Evolutionary conservation across 2,888 invertebrate genomes (phyloP).

Genomic region (Sesamia inferens): DNA sequence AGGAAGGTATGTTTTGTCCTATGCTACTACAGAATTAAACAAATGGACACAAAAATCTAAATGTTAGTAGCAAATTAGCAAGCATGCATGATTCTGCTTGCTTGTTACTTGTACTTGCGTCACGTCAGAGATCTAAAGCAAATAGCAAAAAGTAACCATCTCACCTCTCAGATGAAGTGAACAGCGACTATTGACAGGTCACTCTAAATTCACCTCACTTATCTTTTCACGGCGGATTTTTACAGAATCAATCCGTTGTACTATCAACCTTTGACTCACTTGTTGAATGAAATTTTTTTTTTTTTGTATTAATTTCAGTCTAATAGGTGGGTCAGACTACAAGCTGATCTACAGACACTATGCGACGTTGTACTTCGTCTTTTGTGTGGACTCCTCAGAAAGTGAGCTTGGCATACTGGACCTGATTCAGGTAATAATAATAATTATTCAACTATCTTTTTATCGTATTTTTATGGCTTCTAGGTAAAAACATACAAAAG

Average conservation of each 20-base stretch:
- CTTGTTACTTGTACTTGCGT: too few species aligned
- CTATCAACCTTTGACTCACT: neutral
- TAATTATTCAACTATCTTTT: neutral
- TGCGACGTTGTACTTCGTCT: constrained; percentile 99
- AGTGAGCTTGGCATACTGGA: constrained; percentile 99
- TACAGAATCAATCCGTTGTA: neutral
- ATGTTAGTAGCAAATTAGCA: too few species aligned
- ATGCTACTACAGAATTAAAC: neutral
- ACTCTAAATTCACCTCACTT: too few species aligned
- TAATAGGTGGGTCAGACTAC: constrained; percentile 99
- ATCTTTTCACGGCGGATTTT: too few species aligned
- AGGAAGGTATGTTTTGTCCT: constrained; percentile 92
- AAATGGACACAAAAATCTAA: too few species aligned
- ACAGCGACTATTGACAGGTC: too few species aligned
- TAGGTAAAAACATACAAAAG: neutral
- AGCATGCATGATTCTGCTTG: too few species aligned
- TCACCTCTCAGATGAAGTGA: too few species aligned
- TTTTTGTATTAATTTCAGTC: constrained; percentile 87
- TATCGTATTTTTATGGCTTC: neutral
- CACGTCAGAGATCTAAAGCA: too few species aligned
- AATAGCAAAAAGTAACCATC: too few species aligned
- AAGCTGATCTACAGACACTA: constrained; percentile 99
- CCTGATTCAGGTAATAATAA: constrained; percentile 91
- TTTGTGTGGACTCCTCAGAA: constrained; percentile 99
- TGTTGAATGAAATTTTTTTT: neutral